Evolutionary conservation across 2,888 invertebrate species (phyloP), one percentile per base, ranked within the genome.

Genomic region (Agrochola lota): DNA sequence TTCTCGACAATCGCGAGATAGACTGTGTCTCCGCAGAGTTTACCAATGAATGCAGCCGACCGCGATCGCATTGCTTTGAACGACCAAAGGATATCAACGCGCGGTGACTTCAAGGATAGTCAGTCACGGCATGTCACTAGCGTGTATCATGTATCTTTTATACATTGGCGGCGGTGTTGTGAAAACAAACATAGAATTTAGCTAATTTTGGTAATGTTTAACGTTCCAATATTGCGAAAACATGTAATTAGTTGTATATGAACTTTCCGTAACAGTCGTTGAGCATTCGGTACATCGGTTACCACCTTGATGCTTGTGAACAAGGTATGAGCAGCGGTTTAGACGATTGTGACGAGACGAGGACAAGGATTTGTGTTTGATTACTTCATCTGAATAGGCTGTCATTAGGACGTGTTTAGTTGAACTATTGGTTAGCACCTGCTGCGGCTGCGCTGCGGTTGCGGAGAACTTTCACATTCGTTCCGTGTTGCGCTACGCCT

Each of bases 401-500:
- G 80, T 83, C 87, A 88, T 89, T 86, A 87, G 89, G 88, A 90
- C 80, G 83, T 83, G 81, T 85, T 90, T 85, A 85, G 85, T 90
- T 86, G 91, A 93, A 92, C 92, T 92, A 94, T 92, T 92, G 90
- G 91, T 94, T 94, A 93, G 92, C 94, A 95, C 93, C 94, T 95
- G 94, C 90, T 93, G 90, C 88, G 92, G 91, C 90, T 92, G 93
- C 90, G 90, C 89, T 93, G 93, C 87, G 92, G 92, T 93, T 92
- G 92, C 91, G 85, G 90, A 92, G 94, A 96, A 96, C 96, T 96
- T 96, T 96, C 96, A 96, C 96, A 96, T 96, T 96, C 94, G 94
- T 92, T 94, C 90, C 89, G 92, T 92, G 94, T 95, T 95, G 94
- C 94, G 95, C 92, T 93, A 93, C 92, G 91, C 89, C 91, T 89